Evolutionary conservation across 1,140 invertebrate genomes (phyloP), one percentile per base, ranked within the genome.

Genomic region (Protaetia brevitarsis): DNA sequence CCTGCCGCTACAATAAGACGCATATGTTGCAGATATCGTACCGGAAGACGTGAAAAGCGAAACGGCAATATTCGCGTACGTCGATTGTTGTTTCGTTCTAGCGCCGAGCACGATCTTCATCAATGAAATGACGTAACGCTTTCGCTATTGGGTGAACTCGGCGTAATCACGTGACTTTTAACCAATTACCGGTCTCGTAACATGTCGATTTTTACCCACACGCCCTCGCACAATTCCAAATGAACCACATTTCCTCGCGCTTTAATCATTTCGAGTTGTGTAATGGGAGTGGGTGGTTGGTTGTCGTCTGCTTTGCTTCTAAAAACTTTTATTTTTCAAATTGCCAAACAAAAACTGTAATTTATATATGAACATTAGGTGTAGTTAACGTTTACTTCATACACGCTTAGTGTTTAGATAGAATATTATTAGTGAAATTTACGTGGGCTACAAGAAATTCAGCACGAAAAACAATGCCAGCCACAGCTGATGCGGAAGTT

Each of bases 51-150:
- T 7, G 26, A 16, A 19, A 19, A 30, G 27, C 23, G 23, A 30
- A n/a, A 31, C 8, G 27, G 57, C 4, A 2, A 16, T 23, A 30
- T 59, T 7, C 26, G 11, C 8, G 16, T 1, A 2, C 30, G 16
- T 59, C 57, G 23, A 6, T 13, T 8, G 6, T 28, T 2, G 26
- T 7, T 11, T 19, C 27, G 2, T 3, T 2, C 27, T 7, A 10
- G 26, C 3, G 3, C 1, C 41, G 41, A 62, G 60, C 21, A 31
- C 11, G 11, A 19, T 70, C 51, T 61, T 71, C 73, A 75, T 82
- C 80, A 82, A 82, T 82, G 81, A 80, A 82, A 77, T 82, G 81
- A 82, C 81, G 81, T 82, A 78, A 64, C 66, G 4, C 27, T 4
- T 3, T 27, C 5, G 2, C 63, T 64, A 81, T 81, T 82, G 80